Evolutionary conservation across 2,797 vertebrate genomes (phyloP), one percentile per base, ranked within the genome.

Genomic region (Serranus cabrilla): DNA sequence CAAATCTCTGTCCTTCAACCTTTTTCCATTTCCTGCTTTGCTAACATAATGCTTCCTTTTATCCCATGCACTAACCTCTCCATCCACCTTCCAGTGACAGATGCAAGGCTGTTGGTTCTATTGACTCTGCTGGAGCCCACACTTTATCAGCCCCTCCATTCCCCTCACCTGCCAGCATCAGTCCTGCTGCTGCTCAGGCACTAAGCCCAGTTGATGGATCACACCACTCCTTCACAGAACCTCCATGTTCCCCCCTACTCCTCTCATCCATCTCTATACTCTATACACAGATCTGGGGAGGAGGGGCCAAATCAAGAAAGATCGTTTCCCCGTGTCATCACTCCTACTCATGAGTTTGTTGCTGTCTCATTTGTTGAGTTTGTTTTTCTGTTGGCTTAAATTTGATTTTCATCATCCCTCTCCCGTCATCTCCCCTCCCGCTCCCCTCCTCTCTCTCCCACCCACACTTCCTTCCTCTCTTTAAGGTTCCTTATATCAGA

Each of bases 401-500:
- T 94, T 94, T 94, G 91, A 94, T 95, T 95, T 95, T 91, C 81
- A 90, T 90, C 89, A 91, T 87, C 81, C 81, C 75, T 87, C 83
- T 92, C 92, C 93, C 86, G 77, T 89, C 71, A 73, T 74, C 66
- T 31, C 71, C 65, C 31, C 84, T 87, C 91, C 87, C 87, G 88
- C 65, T 70, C 69, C 67, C 74, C 52, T 89, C 58, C 95, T 87
- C 92, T 93, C 94, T 94, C 90, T 87, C 90, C 90, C 93, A 92
- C 95, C 93, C 72, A 78, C 74, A 55, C 80, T 94, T 94, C 78
- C 63, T 74, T 60, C 78, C 78, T 86, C 74, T 87, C 76, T 95
- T 95, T 86, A 98, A 99, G 98, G 98, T 97, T 98, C 97, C 95
- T 97, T 98, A 94, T 98, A 96, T 96, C 97, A 98, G 95, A 97